Percentiles rank a stretch among this genome's conserved stretches.
phyloP scores from a whole-genome alignment of 1,140 invertebrate species.

The Physella acuta region DNA sequence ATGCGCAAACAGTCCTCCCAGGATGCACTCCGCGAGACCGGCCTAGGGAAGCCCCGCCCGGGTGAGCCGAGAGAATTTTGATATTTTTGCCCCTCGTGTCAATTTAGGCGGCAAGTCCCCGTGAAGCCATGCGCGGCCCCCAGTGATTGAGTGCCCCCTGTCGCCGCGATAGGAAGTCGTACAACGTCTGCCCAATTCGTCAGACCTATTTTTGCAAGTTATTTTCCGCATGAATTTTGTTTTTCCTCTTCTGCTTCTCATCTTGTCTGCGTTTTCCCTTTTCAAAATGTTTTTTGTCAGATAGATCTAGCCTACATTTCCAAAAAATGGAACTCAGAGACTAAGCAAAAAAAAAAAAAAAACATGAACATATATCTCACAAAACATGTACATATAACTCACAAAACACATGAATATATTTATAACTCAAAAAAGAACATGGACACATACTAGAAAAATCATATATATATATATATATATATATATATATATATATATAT shows the following conservation, averaged over 20 bases:
- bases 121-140: constrained; percentile 21
- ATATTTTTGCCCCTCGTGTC: constrained; percentile 26
- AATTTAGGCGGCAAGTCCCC: constrained; percentile 13
- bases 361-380: no score
- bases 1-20: no score
- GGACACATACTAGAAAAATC: no score
- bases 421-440: no score
- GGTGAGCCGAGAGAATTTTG: constrained; percentile 3
- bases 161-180: constrained; percentile 22
- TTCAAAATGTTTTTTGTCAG: not conserved
- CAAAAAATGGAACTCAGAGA: no score
- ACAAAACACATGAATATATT: no score
- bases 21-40: no score
- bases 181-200: constrained; percentile 16
- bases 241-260: constrained; percentile 8
- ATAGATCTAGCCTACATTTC: no score
- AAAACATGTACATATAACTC: no score
- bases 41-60: constrained; percentile 13
- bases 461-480: no score
- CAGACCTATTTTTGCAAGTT: constrained; percentile 12
- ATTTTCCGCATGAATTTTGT: constrained; percentile 11
- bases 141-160: constrained; percentile 15
- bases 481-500: no score
- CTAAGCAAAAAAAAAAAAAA: no score
- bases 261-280: not conserved